These are phyloP conservation scores for Parauchenoglanis ngamensis DNA, from an alignment of 2,797 vertebrate genomes.

Conservation along the genomic window DNA sequence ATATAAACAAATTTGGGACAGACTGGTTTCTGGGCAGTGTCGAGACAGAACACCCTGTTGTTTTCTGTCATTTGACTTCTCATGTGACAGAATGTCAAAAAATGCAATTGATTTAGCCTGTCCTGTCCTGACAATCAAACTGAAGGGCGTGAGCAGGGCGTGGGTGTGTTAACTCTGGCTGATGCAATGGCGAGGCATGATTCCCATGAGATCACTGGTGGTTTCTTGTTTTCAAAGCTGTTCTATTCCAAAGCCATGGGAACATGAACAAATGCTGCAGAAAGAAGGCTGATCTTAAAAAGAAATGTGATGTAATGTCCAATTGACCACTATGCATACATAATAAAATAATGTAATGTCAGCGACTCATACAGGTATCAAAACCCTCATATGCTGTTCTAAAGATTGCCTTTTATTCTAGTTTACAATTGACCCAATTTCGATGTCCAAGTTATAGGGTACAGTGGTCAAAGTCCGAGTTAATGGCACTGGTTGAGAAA, in stretches of 20 bases:
- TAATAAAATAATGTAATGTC: not conserved
- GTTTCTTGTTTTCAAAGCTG: slow-evolving; percentile 68
- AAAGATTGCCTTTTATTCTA: not conserved
- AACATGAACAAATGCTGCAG: slow-evolving; percentile 63
- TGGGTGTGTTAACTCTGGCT: slow-evolving; percentile 6
- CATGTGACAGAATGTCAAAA: not conserved
- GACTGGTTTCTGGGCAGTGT: not conserved
- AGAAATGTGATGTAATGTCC: not conserved
- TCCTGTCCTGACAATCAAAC: slow-evolving; percentile 4
- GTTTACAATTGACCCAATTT: not conserved
- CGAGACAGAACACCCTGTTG: not conserved
- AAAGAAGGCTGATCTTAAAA: slow-evolving; percentile 51
- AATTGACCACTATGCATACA: not conserved
- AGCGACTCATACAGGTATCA: not conserved
- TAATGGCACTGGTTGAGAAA: not conserved
- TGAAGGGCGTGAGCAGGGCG: not conserved
- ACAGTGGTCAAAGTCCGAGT: not conserved
- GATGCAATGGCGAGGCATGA: slow-evolving; percentile 45
- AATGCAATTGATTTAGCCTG: not conserved
- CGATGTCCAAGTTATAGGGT: not conserved
- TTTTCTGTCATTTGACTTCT: slow-evolving; percentile 4
- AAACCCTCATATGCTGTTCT: not conserved
- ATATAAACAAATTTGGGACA: slow-evolving; percentile 1
- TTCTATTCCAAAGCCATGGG: slow-evolving; percentile 68
- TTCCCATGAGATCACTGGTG: slow-evolving; percentile 59